Conservation (phyloP, 92 coral and sea anemone genomes). For the Heteractis magnifica region DNA sequence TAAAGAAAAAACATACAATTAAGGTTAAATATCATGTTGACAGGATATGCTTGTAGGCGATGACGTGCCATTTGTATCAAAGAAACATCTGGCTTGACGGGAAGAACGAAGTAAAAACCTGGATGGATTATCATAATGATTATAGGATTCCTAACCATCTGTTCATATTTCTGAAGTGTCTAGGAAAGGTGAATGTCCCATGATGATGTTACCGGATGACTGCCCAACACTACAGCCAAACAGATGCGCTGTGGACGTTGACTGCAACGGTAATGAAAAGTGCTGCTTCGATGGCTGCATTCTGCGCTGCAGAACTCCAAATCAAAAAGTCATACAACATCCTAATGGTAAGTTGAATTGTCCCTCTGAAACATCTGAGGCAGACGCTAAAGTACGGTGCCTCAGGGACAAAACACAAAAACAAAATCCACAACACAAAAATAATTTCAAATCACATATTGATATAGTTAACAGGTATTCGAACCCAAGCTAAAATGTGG, state of each 20-base stretch:
- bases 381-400: no score
- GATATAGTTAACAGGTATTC: no score
- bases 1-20: no score
- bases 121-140: not conserved
- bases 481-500: no score
- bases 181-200: conserved; percentile 63
- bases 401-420: no score
- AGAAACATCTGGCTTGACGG: no score
- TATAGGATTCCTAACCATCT: not conserved
- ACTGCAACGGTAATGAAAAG: conserved; percentile 56
- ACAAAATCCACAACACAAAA: no score
- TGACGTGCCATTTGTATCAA: no score
- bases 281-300: conserved; percentile 71
- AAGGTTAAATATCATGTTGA: no score
- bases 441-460: no score
- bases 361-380: not conserved
- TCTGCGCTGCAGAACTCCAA: conserved; percentile 46
- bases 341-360: conserved; percentile 22
- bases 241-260: conserved; percentile 64
- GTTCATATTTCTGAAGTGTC: conserved; percentile 28
- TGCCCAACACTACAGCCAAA: conserved; percentile 46
- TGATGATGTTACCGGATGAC: conserved; percentile 17
- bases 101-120: no score
- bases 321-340: not conserved
- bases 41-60: no score